Evolutionary conservation across 2,797 vertebrate genomes (phyloP), one percentile per base, ranked within the genome.

Genomic region (Aldrovandia affinis): DNA sequence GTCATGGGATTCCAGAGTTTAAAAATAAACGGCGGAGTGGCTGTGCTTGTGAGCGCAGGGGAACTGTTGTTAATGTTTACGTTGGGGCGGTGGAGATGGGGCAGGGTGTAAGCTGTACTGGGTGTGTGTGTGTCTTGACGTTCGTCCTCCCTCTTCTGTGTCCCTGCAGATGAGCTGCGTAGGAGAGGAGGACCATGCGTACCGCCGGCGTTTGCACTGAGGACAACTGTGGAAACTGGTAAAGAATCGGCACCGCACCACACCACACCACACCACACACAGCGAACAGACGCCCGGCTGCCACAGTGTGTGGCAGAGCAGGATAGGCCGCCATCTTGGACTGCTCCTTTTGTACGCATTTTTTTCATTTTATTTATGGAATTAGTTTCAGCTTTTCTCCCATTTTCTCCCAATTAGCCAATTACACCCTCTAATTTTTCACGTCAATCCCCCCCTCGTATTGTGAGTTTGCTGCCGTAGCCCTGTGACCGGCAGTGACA

Each of bases 101-200:
- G 78, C 80, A 55, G 84, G 87, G 57, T 84, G 85, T 75, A 59
- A 85, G 57, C 20, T 75, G 81, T 86, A 82, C 87, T 83, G 87
- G 84, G 79, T 15, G 36, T 78, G 42, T 81, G 39, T 65, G 80
- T 92, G 91, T 89, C 85, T 82, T 86, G 90, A 88, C 89, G 90
- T 93, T 89, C 89, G 52, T 36, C 91, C 91, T 93, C 87, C 92
- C 89, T 88, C 87, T 83, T 91, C 90, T 93, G 89, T 93, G 91
- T 93, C 89, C 87, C 85, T 92, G 91, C 94, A 97, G 96, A 95
- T 93, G 92, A 89, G 90, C 85, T 33, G 61, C 25, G 55, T 33
- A 61, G 44, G 50, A 83, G 54, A 54, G 18, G 47, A 86, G 79
- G 28, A 82, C 78, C 50, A 80, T 78, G 44, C 36, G 1, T 36